Percentiles rank a stretch among this genome's conserved stretches.
Conservation (phyloP, 2,797 vertebrate species). For the Morus bassanus region DNA sequence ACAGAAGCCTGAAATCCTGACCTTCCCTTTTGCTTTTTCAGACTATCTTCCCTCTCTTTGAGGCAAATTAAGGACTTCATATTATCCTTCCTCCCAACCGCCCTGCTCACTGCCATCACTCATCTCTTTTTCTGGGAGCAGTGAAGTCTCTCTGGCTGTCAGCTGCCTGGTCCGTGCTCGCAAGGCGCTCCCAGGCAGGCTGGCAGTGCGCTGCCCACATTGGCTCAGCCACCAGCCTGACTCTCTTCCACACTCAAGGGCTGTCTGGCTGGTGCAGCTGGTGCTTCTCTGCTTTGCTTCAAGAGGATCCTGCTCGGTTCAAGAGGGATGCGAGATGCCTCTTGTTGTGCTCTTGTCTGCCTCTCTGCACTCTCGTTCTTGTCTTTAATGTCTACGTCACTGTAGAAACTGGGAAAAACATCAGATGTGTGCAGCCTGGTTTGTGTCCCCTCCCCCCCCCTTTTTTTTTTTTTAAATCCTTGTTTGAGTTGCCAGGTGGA, state of each 20-base stretch:
- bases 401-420: background rate
- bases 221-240: background rate
- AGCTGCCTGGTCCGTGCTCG: rapidly evolving
- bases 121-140: background rate
- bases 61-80: background rate
- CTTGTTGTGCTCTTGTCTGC: background rate
- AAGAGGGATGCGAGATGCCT: background rate
- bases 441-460: rapidly evolving
- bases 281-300: background rate
- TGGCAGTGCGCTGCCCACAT: rapidly evolving
- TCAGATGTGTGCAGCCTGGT: background rate
- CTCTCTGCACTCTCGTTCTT: background rate
- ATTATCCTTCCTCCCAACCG: background rate
- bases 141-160: background rate
- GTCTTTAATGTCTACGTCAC: background rate
- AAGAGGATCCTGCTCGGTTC: background rate
- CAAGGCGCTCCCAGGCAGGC: background rate
- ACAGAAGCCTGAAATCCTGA: background rate
- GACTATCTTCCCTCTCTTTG: background rate
- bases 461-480: background rate
- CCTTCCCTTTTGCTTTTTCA: background rate
- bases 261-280: background rate
- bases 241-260: background rate
- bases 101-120: background rate
- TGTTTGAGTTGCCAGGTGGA: background rate